These are phyloP conservation scores for Falco peregrinus DNA, from an alignment of 2,797 vertebrate species.

Conservation along the genomic window DNA sequence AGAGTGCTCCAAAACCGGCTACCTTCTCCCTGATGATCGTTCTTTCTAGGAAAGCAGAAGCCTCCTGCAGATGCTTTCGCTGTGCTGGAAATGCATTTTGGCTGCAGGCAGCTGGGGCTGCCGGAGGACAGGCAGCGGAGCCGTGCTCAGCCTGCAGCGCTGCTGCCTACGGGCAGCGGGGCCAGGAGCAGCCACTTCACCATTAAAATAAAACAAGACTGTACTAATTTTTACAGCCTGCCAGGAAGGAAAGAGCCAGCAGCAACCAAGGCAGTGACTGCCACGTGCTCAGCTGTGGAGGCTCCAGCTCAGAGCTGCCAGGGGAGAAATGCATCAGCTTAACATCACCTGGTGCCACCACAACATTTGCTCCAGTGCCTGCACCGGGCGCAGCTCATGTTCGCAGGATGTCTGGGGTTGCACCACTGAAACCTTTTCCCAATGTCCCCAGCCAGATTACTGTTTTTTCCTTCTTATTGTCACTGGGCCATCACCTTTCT, in stretches of 20 bases:
- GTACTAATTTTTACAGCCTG: rapidly evolving
- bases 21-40: background rate
- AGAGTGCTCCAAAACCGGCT: background rate
- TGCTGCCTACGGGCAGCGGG: background rate
- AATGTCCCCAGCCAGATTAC: rapidly evolving
- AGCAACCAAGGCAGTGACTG: rapidly evolving
- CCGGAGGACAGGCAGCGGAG: rapidly evolving
- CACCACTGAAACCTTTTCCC: background rate
- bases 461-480: background rate
- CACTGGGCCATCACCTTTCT: background rate
- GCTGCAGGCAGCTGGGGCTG: background rate
- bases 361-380: background rate
- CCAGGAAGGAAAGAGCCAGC: background rate
- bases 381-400: rapidly evolving
- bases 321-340: background rate
- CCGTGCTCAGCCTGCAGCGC: background rate
- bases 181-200: background rate
- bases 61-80: background rate
- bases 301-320: background rate
- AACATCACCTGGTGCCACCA: background rate
- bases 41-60: background rate
- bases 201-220: background rate
- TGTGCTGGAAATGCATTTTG: background rate
- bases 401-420: background rate
- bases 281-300: rapidly evolving